Conservation (phyloP, 2,888 invertebrate genomes). For the Apoda limacodes region DNA sequence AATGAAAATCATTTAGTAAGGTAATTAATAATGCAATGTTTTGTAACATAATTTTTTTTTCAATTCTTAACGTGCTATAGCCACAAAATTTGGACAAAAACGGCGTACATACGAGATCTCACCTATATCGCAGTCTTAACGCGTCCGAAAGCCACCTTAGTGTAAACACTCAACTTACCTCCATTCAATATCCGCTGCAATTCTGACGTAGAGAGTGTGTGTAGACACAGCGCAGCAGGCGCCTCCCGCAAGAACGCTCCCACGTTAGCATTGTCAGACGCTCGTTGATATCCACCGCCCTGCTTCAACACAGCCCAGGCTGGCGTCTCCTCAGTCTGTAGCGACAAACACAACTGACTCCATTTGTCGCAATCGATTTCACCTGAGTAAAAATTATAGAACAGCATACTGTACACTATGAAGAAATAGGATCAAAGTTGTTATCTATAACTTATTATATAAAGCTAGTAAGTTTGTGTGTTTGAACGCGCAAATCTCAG, state of each 20-base stretch:
- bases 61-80: no score
- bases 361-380: conserved; percentile 73
- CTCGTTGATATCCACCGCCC: conserved; percentile 79
- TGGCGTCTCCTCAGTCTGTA: conserved; percentile 72
- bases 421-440: not conserved
- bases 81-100: no score
- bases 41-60: no score
- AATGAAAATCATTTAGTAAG: no score
- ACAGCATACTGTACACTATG: not conserved
- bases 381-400: conserved; percentile 48
- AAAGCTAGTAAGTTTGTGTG: no score
- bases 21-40: no score
- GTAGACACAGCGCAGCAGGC: conserved; percentile 48
- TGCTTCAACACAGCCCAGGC: conserved; percentile 80
- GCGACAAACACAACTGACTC: conserved; percentile 64
- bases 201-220: conserved; percentile 73
- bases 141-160: no score
- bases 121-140: no score
- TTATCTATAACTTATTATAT: no score
- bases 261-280: conserved; percentile 58
- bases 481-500: no score
- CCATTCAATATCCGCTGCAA: conserved; percentile 65
- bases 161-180: conserved; percentile 30
- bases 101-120: no score
- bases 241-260: conserved; percentile 26